A percentile compares a stretch with the other conserved stretches of the same genome.
Evolutionary conservation across 2,113 vertebrate genomes (phyloP).

Genomic region (Lampris megalopsis): DNA sequence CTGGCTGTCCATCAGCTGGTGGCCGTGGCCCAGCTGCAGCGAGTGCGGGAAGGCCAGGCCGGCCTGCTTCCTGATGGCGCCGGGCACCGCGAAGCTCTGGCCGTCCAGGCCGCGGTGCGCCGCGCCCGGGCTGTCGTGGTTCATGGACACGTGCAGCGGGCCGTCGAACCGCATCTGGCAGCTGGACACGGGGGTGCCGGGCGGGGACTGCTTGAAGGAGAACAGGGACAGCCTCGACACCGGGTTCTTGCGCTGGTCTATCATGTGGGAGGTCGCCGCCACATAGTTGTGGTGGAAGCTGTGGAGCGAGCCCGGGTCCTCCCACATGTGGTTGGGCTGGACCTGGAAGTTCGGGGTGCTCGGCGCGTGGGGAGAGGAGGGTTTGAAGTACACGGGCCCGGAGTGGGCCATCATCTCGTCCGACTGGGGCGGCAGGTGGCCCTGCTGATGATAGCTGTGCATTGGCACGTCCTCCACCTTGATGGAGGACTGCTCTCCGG

Average conservation of each 20-base stretch:
- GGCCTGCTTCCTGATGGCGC: slow-evolving; percentile 91
- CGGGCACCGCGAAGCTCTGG: slow-evolving; percentile 93
- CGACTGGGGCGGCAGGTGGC: slow-evolving; percentile 91
- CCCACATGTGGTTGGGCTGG: slow-evolving; percentile 95
- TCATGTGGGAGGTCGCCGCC: slow-evolving; percentile 94
- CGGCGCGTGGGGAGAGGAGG: slow-evolving; percentile 93
- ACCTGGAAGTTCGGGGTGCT: slow-evolving; percentile 94
- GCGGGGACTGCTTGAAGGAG: slow-evolving; percentile 98
- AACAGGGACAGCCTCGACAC: slow-evolving; percentile 97
- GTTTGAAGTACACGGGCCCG: slow-evolving; percentile 98
- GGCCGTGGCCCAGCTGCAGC: slow-evolving; percentile 93
- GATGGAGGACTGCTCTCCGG: slow-evolving; percentile 96
- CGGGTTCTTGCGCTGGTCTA: slow-evolving; percentile 95
- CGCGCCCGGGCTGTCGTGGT: slow-evolving; percentile 87
- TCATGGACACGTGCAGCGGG: slow-evolving; percentile 94
- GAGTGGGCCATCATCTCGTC: slow-evolving; percentile 96
- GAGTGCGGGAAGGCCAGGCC: slow-evolving; percentile 93
- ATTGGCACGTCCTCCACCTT: slow-evolving; percentile 99
- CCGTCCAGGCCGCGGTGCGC: slow-evolving; percentile 90
- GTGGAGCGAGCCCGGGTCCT: slow-evolving; percentile 95
- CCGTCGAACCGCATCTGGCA: slow-evolving; percentile 99
- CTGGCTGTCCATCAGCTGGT: slow-evolving; percentile 95
- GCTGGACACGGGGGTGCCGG: slow-evolving; percentile 95
- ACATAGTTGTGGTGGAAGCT: slow-evolving; percentile 99
- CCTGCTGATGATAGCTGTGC: slow-evolving; percentile 97